Conservation (phyloP, 1,140 invertebrate genomes). For the Hypsibius dujardini region DNA sequence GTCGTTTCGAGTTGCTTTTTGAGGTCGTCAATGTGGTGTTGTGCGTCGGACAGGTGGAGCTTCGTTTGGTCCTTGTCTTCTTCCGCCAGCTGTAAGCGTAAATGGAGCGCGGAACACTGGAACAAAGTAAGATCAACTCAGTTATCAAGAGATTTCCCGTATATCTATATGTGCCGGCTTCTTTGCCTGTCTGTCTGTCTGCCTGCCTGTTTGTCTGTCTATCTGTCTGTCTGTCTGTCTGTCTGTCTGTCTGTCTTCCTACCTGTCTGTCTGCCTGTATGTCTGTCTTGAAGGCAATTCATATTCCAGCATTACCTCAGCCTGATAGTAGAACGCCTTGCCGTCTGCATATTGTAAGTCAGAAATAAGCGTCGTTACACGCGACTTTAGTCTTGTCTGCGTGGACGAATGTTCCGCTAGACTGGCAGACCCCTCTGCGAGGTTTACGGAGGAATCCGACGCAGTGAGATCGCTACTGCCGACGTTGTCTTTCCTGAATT, state of each 20-base stretch:
- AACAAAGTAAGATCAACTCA: conserved; percentile 21
- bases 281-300: too few species aligned
- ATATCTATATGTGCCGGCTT: too few species aligned
- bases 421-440: conserved; percentile 21
- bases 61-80: conserved; percentile 27
- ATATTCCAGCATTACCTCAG: conserved; percentile 36
- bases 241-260: too few species aligned
- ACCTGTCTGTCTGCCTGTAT: too few species aligned
- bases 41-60: conserved; percentile 26
- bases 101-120: conserved; percentile 35
- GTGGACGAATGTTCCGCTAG: too few species aligned
- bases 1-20: conserved; percentile 45
- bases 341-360: conserved; percentile 40
- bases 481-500: conserved; percentile 30
- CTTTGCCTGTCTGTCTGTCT: too few species aligned
- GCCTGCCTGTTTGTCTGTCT: too few species aligned
- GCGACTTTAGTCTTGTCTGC: conserved; percentile 38
- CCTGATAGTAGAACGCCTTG: conserved; percentile 40
- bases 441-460: background rate
- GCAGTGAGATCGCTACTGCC: background rate
- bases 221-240: too few species aligned
- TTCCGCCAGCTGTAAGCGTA: conserved; percentile 29
- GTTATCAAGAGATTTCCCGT: too few species aligned
- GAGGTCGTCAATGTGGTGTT: conserved; percentile 20
- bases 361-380: conserved; percentile 42